Evolutionary conservation across 2,113 vertebrate genomes (phyloP).

Genomic region (Leptobrachium leishanense): DNA sequence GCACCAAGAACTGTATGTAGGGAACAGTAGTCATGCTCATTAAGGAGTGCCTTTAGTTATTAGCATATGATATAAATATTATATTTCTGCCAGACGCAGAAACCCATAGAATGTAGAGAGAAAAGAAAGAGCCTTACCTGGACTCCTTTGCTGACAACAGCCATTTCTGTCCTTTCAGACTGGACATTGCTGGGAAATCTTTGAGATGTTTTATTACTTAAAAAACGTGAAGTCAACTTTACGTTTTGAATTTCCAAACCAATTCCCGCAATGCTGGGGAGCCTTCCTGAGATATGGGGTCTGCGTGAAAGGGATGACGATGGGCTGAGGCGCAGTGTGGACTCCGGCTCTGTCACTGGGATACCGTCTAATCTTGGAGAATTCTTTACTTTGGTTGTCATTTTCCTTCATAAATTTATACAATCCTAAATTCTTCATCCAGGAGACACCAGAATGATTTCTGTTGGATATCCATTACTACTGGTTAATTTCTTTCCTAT

Average conservation of each 20-base stretch:
- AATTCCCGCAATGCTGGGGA: slow-evolving; percentile 16
- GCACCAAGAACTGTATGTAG: no score
- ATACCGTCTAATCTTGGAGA: not conserved
- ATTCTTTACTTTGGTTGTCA: slow-evolving; percentile 21
- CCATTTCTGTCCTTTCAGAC: slow-evolving; percentile 17
- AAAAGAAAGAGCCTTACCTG: slow-evolving; percentile 22
- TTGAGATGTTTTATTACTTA: not conserved
- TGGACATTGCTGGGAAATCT: slow-evolving; percentile 5
- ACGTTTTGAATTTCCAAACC: slow-evolving; percentile 30
- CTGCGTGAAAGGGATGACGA: not conserved
- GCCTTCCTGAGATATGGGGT: not conserved
- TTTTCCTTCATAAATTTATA: not conserved
- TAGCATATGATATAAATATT: no score
- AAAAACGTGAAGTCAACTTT: not conserved
- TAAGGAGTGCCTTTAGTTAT: no score
- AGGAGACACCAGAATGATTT: not conserved
- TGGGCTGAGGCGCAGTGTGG: not conserved
- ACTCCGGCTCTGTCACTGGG: not conserved
- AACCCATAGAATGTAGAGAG: not conserved
- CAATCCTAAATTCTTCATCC: not conserved
- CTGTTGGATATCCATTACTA: not conserved
- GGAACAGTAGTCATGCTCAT: no score
- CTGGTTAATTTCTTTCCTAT: not conserved
- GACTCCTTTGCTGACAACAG: slow-evolving; percentile 21
- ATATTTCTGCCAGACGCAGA: no score